These are phyloP conservation scores for Botia kubotai DNA, from an alignment of 2,797 vertebrate genomes.

Conservation along the genomic window DNA sequence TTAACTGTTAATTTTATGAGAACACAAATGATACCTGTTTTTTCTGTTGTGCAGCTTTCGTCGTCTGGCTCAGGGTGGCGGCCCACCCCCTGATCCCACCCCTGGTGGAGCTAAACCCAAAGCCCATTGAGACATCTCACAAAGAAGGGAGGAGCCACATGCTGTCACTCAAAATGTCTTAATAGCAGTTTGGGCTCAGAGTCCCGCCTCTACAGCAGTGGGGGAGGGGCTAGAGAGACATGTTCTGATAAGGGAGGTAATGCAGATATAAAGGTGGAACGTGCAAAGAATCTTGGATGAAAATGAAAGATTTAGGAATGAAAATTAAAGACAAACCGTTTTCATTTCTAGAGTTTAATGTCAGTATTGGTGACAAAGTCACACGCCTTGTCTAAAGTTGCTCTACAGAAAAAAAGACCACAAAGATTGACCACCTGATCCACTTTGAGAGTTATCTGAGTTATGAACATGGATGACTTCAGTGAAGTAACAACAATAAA, in stretches of 20 bases:
- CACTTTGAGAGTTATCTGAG: slow-evolving; percentile 44
- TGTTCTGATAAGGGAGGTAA: slow-evolving; percentile 56
- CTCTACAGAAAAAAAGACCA: slow-evolving; percentile 16
- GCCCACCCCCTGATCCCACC: slow-evolving; percentile 72
- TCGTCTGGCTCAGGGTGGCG: slow-evolving; percentile 77
- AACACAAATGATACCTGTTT: not conserved
- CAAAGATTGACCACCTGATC: not conserved
- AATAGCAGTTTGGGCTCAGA: slow-evolving; percentile 71
- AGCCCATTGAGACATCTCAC: slow-evolving; percentile 65
- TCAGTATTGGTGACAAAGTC: slow-evolving; percentile 5
- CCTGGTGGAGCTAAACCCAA: slow-evolving; percentile 81
- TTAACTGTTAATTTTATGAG: not conserved
- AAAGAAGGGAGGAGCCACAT: slow-evolving; percentile 67
- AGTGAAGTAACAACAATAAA: slow-evolving; percentile 51
- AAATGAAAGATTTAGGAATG: slow-evolving; percentile 26
- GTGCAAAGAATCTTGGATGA: slow-evolving; percentile 43
- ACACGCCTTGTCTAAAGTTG: not conserved
- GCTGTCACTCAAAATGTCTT: slow-evolving; percentile 81
- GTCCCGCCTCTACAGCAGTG: slow-evolving; percentile 53
- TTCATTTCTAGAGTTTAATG: slow-evolving; percentile 27
- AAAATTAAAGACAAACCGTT: slow-evolving; percentile 17
- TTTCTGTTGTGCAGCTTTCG: slow-evolving; percentile 67
- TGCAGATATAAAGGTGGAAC: slow-evolving; percentile 56
- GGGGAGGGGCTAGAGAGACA: slow-evolving; percentile 59
- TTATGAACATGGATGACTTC: slow-evolving; percentile 40